Evolutionary conservation across 1,140 invertebrate genomes (phyloP).

Genomic region (Leptoteleia sp.): DNA sequence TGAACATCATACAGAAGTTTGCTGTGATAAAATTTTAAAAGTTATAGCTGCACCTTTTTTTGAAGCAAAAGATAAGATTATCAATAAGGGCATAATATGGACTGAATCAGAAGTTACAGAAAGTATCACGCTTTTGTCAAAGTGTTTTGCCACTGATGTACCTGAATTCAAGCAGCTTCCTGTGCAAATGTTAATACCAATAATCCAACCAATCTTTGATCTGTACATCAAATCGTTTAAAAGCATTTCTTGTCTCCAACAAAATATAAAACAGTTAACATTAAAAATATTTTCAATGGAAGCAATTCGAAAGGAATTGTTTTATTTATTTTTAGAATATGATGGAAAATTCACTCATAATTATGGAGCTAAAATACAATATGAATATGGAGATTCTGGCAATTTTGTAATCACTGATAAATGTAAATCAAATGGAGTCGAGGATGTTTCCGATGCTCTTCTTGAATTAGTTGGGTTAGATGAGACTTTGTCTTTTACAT

Average conservation of each 20-base stretch:
- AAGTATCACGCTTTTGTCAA: conserved; percentile 75
- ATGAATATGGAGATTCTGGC: conserved; percentile 74
- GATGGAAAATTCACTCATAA: conserved; percentile 39
- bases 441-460: conserved; percentile 70
- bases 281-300: conserved; percentile 70
- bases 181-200: conserved; percentile 63
- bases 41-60: conserved; percentile 76
- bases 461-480: conserved; percentile 71
- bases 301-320: conserved; percentile 62
- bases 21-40: conserved; percentile 77
- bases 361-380: conserved; percentile 70
- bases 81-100: conserved; percentile 21
- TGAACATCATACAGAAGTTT: conserved; percentile 79
- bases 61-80: conserved; percentile 56
- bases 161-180: conserved; percentile 76
- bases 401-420: conserved; percentile 71
- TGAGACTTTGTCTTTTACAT: conserved; percentile 64
- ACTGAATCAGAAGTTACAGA: conserved; percentile 72
- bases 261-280: conserved; percentile 73
- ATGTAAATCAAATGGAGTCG: conserved; percentile 52
- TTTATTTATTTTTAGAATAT: conserved; percentile 70
- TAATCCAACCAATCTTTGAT: conserved; percentile 75
- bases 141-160: conserved; percentile 74
- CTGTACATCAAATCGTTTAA: conserved; percentile 71
- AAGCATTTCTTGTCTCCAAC: conserved; percentile 72